Conservation (phyloP, 2,797 vertebrate genomes). For the Darevskia mixta region DNA sequence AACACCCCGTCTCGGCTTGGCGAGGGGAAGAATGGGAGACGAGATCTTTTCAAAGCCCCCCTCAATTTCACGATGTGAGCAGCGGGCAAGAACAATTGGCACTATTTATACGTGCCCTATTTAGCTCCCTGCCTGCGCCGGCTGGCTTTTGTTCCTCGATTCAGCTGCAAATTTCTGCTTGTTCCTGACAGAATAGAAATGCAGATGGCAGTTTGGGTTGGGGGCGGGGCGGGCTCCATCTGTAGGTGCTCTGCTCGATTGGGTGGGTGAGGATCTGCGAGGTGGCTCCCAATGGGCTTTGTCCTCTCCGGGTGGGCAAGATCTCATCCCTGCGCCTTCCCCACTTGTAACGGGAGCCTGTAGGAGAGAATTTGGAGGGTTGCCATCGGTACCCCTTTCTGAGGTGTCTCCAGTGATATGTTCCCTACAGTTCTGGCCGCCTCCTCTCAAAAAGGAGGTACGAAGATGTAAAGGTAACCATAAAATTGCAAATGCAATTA, state of each 20-base stretch:
- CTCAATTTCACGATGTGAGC: neutral
- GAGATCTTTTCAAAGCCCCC: neutral
- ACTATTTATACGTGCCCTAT: neutral
- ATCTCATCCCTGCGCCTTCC: neutral
- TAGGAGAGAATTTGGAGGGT: neutral
- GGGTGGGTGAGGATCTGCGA: neutral
- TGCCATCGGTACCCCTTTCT: neutral
- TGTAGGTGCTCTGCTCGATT: neutral
- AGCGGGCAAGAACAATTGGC: neutral
- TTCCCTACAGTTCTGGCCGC: no score
- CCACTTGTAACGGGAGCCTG: neutral
- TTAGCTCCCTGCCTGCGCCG: neutral
- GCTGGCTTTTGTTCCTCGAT: neutral
- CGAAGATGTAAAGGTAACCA: no score
- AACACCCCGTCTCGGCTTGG: neutral
- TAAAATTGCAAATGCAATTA: no score
- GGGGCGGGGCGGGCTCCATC: neutral
- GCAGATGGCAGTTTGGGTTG: neutral
- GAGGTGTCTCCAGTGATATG: neutral
- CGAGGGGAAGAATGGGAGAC: neutral
- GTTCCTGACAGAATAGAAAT: neutral
- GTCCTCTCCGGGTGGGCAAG: neutral
- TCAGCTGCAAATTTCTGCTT: slow-evolving; percentile 8
- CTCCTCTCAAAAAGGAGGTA: no score
- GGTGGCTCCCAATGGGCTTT: no score